Evolutionary conservation across 2,113 vertebrate genomes (phyloP).

Genomic region (Ictalurus punctatus): DNA sequence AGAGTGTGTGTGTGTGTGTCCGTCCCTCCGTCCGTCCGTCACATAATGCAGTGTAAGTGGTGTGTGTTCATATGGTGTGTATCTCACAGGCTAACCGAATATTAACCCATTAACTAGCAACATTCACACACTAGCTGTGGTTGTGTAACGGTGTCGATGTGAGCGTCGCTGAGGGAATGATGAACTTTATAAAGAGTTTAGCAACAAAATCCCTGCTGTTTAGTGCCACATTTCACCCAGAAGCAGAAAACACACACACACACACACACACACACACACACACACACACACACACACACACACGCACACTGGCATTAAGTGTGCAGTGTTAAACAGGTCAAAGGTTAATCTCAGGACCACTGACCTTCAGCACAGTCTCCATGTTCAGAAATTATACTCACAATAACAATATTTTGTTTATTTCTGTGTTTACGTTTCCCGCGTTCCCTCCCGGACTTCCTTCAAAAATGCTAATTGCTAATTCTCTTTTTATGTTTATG

Average conservation of each 20-base stretch:
- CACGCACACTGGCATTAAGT: background rate
- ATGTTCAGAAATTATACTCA: background rate
- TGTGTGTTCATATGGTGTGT: background rate
- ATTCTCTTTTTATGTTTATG: background rate
- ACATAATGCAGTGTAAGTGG: background rate
- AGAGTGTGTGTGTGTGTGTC: too few relatives aligned
- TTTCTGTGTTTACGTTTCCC: background rate
- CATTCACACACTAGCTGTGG: background rate
- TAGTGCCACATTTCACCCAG: background rate
- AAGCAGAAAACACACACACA: slow-evolving; percentile 10
- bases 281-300: slow-evolving; percentile 19
- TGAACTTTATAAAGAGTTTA: slow-evolving; percentile 33
- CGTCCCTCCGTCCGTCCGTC: too few relatives aligned
- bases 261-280: background rate
- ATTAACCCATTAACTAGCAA: too few relatives aligned
- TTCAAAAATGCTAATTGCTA: background rate
- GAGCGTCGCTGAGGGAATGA: background rate
- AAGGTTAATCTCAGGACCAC: background rate
- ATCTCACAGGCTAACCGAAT: background rate
- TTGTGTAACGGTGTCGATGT: background rate
- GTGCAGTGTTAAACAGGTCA: slow-evolving; percentile 27
- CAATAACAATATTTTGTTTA: background rate
- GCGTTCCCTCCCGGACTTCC: background rate
- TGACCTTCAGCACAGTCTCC: background rate
- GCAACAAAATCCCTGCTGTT: slow-evolving; percentile 19